Evolutionary conservation across 2,113 vertebrate species (phyloP).

Genomic region (Mustela lutreola): DNA sequence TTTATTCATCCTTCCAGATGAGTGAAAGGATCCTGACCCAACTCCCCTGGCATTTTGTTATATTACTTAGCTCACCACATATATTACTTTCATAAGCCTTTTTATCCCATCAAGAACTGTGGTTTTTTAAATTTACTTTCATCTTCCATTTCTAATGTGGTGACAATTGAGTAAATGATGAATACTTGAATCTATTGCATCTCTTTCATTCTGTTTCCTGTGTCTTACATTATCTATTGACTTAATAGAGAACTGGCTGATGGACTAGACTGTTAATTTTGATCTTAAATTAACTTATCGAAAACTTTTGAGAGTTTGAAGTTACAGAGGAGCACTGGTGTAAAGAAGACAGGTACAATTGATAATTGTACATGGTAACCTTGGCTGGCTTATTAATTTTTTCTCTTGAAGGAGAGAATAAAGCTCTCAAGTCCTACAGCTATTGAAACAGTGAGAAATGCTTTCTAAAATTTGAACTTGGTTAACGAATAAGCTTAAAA

Average conservation of each 20-base stretch:
- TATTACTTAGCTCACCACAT: not conserved
- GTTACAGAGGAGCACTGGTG: not conserved
- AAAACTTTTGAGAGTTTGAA: conserved; percentile 39
- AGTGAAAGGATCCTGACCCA: not conserved
- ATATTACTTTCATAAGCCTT: not conserved
- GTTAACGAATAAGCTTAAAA: conserved; percentile 51
- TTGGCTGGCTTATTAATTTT: conserved; percentile 51
- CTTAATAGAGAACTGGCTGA: not conserved
- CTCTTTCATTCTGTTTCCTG: not conserved
- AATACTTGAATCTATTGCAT: not conserved
- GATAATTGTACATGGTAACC: not conserved
- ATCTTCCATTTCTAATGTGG: conserved; percentile 4
- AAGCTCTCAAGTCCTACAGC: not conserved
- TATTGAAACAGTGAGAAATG: conserved; percentile 26
- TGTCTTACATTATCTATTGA: not conserved
- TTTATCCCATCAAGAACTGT: not conserved
- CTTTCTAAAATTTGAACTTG: conserved; percentile 64
- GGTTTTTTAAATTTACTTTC: not conserved
- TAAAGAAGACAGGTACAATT: not conserved
- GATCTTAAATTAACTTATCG: not conserved
- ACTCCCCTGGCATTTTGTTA: not conserved
- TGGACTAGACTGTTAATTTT: conserved; percentile 6
- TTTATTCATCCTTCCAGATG: not conserved
- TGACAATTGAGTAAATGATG: not conserved
- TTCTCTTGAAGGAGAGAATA: not conserved